Evolutionary conservation across 2,113 vertebrate genomes (phyloP).

Genomic region (Cariama cristata): DNA sequence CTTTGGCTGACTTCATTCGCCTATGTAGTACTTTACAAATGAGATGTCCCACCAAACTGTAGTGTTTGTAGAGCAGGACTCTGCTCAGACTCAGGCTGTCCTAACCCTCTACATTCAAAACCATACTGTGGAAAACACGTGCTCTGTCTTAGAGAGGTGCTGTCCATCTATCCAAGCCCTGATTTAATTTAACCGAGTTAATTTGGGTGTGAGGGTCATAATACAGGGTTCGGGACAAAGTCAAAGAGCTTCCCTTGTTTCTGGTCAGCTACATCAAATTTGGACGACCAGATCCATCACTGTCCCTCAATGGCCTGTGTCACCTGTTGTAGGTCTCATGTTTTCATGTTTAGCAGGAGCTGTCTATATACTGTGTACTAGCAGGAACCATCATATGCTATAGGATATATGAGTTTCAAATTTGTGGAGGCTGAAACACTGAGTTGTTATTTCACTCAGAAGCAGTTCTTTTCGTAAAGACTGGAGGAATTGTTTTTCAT

Average conservation of each 20-base stretch:
- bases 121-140: background rate
- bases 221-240: background rate
- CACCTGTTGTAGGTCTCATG: background rate
- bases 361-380: background rate
- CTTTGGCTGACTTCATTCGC: background rate
- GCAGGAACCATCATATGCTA: background rate
- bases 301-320: background rate
- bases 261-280: background rate
- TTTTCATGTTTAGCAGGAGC: background rate
- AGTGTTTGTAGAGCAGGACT: background rate
- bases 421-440: background rate
- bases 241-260: background rate
- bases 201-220: background rate
- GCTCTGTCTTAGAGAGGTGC: background rate
- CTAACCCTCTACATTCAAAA: background rate
- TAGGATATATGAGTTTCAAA: slow-evolving; percentile 32
- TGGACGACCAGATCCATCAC: background rate
- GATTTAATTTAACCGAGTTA: background rate
- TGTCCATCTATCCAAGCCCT: background rate
- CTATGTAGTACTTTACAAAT: background rate
- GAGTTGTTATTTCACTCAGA: slow-evolving; percentile 25
- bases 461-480: slow-evolving; percentile 26
- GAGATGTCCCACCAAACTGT: background rate
- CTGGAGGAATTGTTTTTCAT: slow-evolving; percentile 18
- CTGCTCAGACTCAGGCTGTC: background rate